Percentiles rank a stretch among this genome's conserved stretches.
These are phyloP conservation scores for Drosophila melanogaster DNA, from an alignment of 1,140 invertebrate genomes.

Conservation along the genomic window Release_6_plus_ISO1_MT NT_037436.4:15010001-15010500, in stretches of 20 bases:
- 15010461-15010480: not conserved
- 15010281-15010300: constrained; percentile 52
- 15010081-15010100: not conserved
- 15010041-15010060: constrained; percentile 36
- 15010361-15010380: constrained; percentile 81
- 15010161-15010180: constrained; percentile 25
- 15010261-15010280: constrained; percentile 9
- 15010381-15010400: constrained; percentile 52
- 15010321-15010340: constrained; percentile 43
- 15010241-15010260: constrained; percentile 47
- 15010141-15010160: constrained; percentile 33
- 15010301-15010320: constrained; percentile 50
- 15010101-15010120: constrained; percentile 36
- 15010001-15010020: constrained; percentile 33
- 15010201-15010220: constrained; percentile 75
- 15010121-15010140: constrained; percentile 29
- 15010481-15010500: constrained; percentile 59
- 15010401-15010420: constrained; percentile 57
- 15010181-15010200: constrained; percentile 39
- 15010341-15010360: constrained; percentile 63
- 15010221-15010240: constrained; percentile 45
- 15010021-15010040: constrained; percentile 60
- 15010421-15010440: constrained; percentile 28
- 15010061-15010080: constrained; percentile 3
- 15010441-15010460: not conserved